Evolutionary conservation across 2,113 vertebrate species (phyloP).

Genomic region (Chascanopsetta lugubris): DNA sequence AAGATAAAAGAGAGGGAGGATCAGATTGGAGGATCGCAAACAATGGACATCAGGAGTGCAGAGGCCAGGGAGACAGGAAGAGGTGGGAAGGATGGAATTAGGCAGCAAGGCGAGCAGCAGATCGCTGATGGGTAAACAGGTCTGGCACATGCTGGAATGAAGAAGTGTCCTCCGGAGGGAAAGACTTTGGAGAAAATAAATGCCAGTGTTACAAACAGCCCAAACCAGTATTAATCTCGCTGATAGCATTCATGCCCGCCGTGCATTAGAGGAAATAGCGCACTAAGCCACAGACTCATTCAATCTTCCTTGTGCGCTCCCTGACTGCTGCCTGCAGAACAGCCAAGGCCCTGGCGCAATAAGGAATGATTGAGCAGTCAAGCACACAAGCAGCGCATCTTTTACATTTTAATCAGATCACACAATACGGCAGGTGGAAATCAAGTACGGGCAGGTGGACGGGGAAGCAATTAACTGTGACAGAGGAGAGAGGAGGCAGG

Average conservation of each 20-base stretch:
- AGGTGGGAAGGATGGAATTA: slow-evolving; percentile 14
- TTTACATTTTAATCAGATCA: slow-evolving; percentile 81
- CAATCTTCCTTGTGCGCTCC: slow-evolving; percentile 66
- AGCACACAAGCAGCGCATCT: slow-evolving; percentile 42
- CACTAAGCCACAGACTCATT: slow-evolving; percentile 66
- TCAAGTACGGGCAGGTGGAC: slow-evolving; percentile 54
- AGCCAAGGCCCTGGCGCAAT: slow-evolving; percentile 68
- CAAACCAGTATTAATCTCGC: slow-evolving; percentile 77
- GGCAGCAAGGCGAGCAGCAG: slow-evolving; percentile 23
- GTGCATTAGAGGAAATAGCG: slow-evolving; percentile 76
- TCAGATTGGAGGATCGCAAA: slow-evolving; percentile 34
- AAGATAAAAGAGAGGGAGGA: slow-evolving; percentile 10
- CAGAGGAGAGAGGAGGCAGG: slow-evolving; percentile 15
- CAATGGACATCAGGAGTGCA: not conserved
- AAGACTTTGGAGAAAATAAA: slow-evolving; percentile 78
- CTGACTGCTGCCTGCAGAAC: slow-evolving; percentile 65
- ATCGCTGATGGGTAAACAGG: slow-evolving; percentile 54
- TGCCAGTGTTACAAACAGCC: slow-evolving; percentile 76
- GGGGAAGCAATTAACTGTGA: slow-evolving; percentile 59
- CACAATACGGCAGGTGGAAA: slow-evolving; percentile 73
- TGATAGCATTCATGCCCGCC: slow-evolving; percentile 71
- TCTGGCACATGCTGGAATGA: slow-evolving; percentile 52
- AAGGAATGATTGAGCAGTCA: slow-evolving; percentile 73
- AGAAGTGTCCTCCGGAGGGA: slow-evolving; percentile 60
- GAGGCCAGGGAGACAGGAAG: not conserved